Conservation (phyloP, 2,797 vertebrate species). For the Falco berigora region DNA sequence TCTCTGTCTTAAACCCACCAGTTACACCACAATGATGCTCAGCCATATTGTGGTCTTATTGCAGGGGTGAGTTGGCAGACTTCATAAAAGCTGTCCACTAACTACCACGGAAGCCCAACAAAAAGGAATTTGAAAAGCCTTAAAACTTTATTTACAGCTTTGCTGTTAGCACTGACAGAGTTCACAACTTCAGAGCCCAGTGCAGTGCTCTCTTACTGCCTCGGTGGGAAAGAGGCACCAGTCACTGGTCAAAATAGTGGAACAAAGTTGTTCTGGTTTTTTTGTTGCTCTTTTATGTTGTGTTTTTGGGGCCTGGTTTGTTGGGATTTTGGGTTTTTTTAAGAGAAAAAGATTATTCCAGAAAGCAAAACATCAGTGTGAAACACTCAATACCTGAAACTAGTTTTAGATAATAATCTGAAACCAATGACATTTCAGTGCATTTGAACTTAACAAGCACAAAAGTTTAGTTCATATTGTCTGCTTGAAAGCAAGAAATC, state of each 20-base stretch:
- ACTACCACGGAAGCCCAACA: background rate
- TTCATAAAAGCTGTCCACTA: background rate
- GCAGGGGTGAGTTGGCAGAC: background rate
- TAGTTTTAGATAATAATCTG: background rate
- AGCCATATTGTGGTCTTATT: background rate
- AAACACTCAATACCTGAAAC: background rate
- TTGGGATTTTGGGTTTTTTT: rapidly evolving
- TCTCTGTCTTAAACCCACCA: background rate
- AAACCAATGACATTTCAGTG: background rate
- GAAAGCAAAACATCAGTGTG: background rate
- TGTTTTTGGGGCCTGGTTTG: background rate
- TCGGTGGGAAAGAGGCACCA: background rate
- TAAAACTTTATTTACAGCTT: background rate
- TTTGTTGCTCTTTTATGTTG: background rate
- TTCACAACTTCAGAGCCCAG: background rate
- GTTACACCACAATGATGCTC: background rate
- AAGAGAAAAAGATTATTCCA: background rate
- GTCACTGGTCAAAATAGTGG: background rate
- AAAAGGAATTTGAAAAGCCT: background rate
- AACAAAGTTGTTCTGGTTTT: background rate
- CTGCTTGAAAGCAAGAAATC: background rate
- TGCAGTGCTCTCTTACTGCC: background rate
- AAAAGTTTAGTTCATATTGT: background rate
- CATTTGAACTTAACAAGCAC: background rate
- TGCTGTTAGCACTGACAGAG: background rate